These are phyloP conservation scores for Hypena proboscidalis DNA, from an alignment of 2,888 invertebrate species.

Conservation along the genomic window DNA sequence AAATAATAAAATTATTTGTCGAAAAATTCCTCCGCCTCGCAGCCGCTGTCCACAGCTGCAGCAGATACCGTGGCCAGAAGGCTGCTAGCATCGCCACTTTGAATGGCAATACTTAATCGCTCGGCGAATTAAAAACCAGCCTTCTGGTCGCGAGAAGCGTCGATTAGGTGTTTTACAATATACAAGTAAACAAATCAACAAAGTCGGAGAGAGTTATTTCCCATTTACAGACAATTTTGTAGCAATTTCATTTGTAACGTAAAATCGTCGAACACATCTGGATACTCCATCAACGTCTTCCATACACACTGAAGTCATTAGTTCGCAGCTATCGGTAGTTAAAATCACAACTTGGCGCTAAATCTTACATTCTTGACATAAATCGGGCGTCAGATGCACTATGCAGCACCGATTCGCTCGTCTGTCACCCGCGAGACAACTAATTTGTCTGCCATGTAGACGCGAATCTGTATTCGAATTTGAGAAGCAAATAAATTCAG, in stretches of 20 bases:
- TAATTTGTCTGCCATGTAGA: slow-evolving; percentile 73
- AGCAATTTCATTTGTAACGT: neutral
- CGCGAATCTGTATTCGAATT: slow-evolving; percentile 55
- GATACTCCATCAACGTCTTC: slow-evolving; percentile 13
- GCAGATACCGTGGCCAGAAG: too few relatives aligned
- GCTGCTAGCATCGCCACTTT: too few relatives aligned
- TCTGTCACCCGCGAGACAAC: slow-evolving; percentile 70
- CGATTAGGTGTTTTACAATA: too few relatives aligned
- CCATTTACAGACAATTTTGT: too few relatives aligned
- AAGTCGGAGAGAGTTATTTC: too few relatives aligned
- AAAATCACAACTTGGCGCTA: slow-evolving; percentile 50
- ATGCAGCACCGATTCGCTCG: slow-evolving; percentile 56
- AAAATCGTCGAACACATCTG: slow-evolving; percentile 2
- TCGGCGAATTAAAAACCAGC: too few relatives aligned
- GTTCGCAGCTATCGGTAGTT: slow-evolving; percentile 39
- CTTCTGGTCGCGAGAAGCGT: too few relatives aligned
- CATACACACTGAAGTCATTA: slow-evolving; percentile 12
- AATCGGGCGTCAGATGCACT: slow-evolving; percentile 58
- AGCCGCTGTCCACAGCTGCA: too few relatives aligned
- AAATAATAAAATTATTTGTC: too few relatives aligned
- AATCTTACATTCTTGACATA: slow-evolving; percentile 53
- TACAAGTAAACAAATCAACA: too few relatives aligned
- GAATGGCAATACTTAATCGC: too few relatives aligned
- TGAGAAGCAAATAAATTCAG: slow-evolving; percentile 60
- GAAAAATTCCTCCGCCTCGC: too few relatives aligned